Percentiles rank a stretch among this genome's conserved stretches.
These are phyloP conservation scores for Sebastes umbrosus DNA, from an alignment of 2,797 vertebrate genomes.

Conservation along the genomic window DNA sequence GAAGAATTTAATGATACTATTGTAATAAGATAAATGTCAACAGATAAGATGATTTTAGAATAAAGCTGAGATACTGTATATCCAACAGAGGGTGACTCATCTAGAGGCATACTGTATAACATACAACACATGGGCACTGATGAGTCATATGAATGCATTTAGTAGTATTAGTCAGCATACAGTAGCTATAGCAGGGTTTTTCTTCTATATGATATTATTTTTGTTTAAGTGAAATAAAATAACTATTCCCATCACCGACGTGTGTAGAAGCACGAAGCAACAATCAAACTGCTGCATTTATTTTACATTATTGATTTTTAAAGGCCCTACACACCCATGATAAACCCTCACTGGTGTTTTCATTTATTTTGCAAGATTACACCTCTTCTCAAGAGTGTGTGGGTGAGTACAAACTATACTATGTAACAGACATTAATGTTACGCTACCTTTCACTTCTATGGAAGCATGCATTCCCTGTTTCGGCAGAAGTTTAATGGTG, in stretches of 20 bases:
- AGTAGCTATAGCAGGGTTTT: neutral
- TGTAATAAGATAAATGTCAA: neutral
- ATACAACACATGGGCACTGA: neutral
- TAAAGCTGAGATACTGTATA: neutral
- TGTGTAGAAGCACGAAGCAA: neutral
- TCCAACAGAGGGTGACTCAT: neutral
- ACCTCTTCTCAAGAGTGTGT: neutral
- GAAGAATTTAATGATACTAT: neutral
- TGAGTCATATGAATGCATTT: neutral
- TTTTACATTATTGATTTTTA: neutral
- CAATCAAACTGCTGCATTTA: neutral
- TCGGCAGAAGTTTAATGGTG: neutral
- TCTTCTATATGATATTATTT: neutral
- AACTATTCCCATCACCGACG: too few relatives aligned
- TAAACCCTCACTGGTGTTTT: neutral
- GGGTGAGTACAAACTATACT: neutral
- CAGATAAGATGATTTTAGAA: neutral
- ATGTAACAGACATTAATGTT: neutral
- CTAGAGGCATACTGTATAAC: neutral
- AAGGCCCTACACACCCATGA: neutral
- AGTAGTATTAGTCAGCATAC: neutral
- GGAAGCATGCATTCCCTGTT: neutral
- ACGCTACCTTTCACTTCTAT: neutral
- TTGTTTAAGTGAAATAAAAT: neutral
- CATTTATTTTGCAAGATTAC: neutral